Evolutionary conservation across 2,888 invertebrate genomes (phyloP).

Genomic region (Entomobrya multifasciata): DNA sequence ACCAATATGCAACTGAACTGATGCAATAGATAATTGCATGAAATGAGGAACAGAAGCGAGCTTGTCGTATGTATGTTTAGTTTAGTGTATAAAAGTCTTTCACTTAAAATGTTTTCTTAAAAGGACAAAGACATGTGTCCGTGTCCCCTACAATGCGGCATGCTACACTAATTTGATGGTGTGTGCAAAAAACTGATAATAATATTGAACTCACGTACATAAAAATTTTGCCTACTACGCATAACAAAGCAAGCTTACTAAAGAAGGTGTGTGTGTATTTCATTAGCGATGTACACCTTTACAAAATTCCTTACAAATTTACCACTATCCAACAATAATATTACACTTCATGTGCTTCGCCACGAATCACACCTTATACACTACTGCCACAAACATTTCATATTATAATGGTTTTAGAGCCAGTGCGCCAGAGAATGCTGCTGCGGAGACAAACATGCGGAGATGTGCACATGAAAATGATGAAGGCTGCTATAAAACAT

Average conservation of each 20-base stretch:
- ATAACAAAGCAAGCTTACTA: not conserved
- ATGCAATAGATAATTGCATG: constrained; percentile 14
- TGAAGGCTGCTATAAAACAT: constrained; percentile 18
- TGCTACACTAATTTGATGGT: not conserved
- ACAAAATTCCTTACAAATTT: not conserved
- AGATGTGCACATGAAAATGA: not conserved
- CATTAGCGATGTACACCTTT: too few species aligned
- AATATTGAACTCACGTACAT: not conserved
- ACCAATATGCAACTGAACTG: constrained; percentile 21
- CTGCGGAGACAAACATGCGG: not conserved
- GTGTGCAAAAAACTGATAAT: not conserved
- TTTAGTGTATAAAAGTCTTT: constrained; percentile 7
- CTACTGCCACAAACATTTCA: not conserved
- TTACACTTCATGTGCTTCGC: not conserved
- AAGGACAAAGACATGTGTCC: constrained; percentile 61
- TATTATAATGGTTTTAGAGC: too few species aligned
- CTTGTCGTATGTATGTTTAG: too few species aligned
- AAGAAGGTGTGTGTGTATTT: not conserved
- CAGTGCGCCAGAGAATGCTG: not conserved
- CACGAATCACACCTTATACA: not conserved
- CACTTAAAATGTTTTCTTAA: constrained; percentile 46
- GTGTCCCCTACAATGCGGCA: not conserved
- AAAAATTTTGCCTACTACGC: not conserved
- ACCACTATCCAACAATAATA: not conserved
- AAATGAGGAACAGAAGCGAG: constrained; percentile 16